Percentiles rank a stretch among this genome's conserved stretches.
phyloP scores from a whole-genome alignment of 2,888 invertebrate genomes.

The Agrotis ipsilon region DNA sequence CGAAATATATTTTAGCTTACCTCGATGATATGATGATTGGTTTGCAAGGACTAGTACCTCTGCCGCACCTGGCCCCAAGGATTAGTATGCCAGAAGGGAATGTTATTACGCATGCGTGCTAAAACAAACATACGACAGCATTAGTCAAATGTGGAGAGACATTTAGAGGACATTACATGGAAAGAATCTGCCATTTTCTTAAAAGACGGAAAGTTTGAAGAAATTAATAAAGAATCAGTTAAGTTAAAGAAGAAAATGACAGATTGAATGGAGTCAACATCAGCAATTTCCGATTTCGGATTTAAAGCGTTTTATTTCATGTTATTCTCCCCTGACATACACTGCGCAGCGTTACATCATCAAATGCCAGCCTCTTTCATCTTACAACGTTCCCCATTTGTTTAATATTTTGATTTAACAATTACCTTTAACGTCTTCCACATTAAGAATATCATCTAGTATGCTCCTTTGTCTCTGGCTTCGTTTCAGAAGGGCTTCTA shows the following conservation, averaged over 20 bases:
- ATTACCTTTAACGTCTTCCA: conserved; percentile 92
- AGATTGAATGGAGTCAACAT: conserved; percentile 72
- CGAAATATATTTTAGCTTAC: conserved; percentile 74
- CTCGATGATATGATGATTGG: conserved; percentile 80
- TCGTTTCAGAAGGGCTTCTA: conserved; percentile 92
- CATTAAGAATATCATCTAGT: conserved; percentile 93
- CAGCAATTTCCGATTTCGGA: conserved; percentile 72
- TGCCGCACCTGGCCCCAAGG: conserved; percentile 84
- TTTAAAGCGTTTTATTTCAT: conserved; percentile 76
- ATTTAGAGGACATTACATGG: conserved; percentile 68
- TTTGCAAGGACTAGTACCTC: conserved; percentile 77
- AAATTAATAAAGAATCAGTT: conserved; percentile 36
- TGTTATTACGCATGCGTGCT: conserved; percentile 91
- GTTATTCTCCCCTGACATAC: conserved; percentile 76
- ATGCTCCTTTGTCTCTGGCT: conserved; percentile 93
- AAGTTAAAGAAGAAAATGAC: conserved; percentile 70
- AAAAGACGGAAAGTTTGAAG: conserved; percentile 36
- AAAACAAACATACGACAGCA: conserved; percentile 90
- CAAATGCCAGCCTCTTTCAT: conserved; percentile 79
- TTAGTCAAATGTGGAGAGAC: conserved; percentile 81
- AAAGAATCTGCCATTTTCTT: conserved; percentile 74
- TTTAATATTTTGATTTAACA: conserved; percentile 80
- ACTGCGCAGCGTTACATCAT: conserved; percentile 86
- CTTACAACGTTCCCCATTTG: conserved; percentile 73
- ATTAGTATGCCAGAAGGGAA: conserved; percentile 92